Conservation (phyloP, 35 echinoderm and acorn worm genomes). For the Anneissia japonica region DNA sequence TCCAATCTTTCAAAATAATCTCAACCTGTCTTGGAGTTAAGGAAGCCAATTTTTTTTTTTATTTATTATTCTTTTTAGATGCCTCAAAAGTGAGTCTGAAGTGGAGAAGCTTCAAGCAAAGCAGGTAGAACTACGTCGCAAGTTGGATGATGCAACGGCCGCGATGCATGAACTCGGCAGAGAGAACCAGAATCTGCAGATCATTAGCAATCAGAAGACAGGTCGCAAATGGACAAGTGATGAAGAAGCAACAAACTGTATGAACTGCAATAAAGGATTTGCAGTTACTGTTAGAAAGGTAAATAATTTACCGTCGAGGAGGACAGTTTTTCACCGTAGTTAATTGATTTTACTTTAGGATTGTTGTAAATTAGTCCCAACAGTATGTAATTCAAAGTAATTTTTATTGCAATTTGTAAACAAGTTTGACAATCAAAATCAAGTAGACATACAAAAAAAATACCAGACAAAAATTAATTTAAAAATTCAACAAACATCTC, state of each 20-base stretch:
- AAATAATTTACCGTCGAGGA: neutral
- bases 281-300: conserved; percentile 80
- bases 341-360: no score
- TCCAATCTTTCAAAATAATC: no score
- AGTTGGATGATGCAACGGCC: conserved; percentile 83
- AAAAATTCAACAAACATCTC: no score
- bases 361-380: no score
- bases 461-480: no score
- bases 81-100: conserved; percentile 74
- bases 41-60: neutral
- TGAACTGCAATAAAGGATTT: conserved; percentile 74
- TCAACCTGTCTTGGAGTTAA: no score
- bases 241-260: conserved; percentile 71
- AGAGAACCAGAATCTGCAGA: conserved; percentile 93
- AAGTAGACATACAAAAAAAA: no score
- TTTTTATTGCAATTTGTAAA: no score
- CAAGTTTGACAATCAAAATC: no score
- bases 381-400: no score
- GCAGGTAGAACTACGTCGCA: conserved; percentile 48
- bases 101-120: conserved; percentile 81
- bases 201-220: conserved; percentile 58
- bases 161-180: conserved; percentile 96
- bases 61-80: conserved; percentile 22
- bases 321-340: no score
- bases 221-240: conserved; percentile 78